phyloP scores from a whole-genome alignment of 2,113 vertebrate species.

The Ursus arctos region DNA sequence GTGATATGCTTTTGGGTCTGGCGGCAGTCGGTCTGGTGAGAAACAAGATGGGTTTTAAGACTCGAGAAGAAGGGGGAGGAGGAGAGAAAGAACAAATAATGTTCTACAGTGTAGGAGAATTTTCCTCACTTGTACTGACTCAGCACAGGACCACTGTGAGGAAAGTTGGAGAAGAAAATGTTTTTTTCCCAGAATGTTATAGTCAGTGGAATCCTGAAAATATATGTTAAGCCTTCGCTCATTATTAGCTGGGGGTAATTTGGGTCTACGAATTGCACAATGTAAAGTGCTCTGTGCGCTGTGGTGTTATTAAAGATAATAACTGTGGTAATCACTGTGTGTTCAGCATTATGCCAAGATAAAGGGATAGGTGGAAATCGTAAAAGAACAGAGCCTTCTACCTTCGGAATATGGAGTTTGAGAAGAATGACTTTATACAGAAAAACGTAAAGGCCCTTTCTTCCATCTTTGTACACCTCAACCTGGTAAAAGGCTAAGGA shows the following conservation, averaged over 20 bases:
- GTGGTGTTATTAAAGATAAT: neutral
- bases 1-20: neutral
- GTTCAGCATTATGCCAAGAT: neutral
- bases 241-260: neutral
- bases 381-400: neutral
- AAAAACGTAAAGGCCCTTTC: neutral
- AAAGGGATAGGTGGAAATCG: neutral
- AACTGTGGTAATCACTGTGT: rapidly evolving
- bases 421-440: neutral
- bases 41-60: neutral
- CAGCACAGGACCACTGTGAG: neutral
- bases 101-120: neutral
- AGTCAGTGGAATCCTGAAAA: neutral
- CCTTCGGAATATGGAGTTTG: neutral
- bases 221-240: neutral
- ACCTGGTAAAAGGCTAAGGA: neutral
- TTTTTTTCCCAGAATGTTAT: neutral
- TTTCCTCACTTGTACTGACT: neutral
- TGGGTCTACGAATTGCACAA: neutral
- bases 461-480: neutral
- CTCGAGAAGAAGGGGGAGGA: neutral
- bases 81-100: neutral
- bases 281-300: neutral
- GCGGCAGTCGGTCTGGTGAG: neutral
- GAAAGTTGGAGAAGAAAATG: neutral